A percentile compares a stretch with the other conserved stretches of the same genome.
phyloP scores from a whole-genome alignment of 92 coral and sea anemone species.

The Paragorgia papillata region DNA sequence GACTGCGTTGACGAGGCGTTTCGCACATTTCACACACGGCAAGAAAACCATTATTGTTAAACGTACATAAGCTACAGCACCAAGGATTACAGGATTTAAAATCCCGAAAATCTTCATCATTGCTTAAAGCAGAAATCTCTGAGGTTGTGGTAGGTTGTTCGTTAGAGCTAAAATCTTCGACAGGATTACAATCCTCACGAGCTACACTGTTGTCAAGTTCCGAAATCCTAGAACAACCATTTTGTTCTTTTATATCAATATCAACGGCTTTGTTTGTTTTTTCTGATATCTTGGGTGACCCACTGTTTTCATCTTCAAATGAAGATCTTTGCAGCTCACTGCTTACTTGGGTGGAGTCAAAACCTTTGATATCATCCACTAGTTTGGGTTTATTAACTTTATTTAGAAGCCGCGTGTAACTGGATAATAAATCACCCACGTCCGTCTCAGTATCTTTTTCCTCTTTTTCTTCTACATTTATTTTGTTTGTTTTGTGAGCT shows the following conservation, averaged over 20 bases:
- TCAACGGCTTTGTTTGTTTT: background rate
- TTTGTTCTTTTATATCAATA: no score
- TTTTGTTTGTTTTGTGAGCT: conserved; percentile 18
- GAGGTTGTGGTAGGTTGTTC: background rate
- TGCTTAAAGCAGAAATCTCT: background rate
- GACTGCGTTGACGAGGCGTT: conserved; percentile 54
- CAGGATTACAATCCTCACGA: background rate
- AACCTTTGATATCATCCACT: no score
- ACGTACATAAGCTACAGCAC: conserved; percentile 75
- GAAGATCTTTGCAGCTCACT: background rate
- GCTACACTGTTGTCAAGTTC: no score
- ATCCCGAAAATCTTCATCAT: conserved; percentile 12
- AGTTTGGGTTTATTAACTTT: background rate
- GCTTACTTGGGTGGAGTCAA: background rate
- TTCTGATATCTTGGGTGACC: background rate
- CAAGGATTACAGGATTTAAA: conserved; percentile 35
- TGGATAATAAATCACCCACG: background rate
- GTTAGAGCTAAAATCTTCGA: background rate
- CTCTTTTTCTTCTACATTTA: conserved; percentile 15
- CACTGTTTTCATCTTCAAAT: no score
- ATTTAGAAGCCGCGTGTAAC: conserved; percentile 24
- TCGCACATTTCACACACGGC: conserved; percentile 76
- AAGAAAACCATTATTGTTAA: conserved; percentile 70
- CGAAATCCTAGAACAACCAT: no score
- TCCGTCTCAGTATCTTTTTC: conserved; percentile 10